Evolutionary conservation across 2,113 vertebrate species (phyloP), one percentile per base, ranked within the genome.

Genomic region (Brachyhypopomus gauderio): DNA sequence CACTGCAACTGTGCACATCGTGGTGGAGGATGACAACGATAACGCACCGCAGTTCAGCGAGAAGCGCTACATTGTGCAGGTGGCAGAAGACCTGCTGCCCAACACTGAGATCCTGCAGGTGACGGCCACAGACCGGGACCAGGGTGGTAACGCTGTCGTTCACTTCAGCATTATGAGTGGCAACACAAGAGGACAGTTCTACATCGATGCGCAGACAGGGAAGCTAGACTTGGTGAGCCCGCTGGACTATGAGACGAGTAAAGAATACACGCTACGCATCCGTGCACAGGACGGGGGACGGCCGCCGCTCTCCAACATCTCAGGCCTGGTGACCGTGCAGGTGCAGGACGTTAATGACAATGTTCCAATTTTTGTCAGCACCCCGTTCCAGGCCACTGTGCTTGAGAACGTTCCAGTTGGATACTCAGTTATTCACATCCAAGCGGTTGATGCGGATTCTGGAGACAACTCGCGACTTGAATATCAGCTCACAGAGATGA

Each of bases 121-220:
- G 72, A 96, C 89, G 0, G 97, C 97, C 60, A 95, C 95, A 0
- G 97, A 99, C 74, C 85, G 92, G 6, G 97, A 99, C 90, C 92
- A 93, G 64, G 96, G 96, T 6, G 96, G 93, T 89, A 98, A 98
- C 0, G 96, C 97, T 0, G 79, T 96, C 2, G 96, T 99, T 25
- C 97, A 98, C 85, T 99, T 98, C 75, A 98, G 97, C 92, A 98
- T 99, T 83, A 95, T 98, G 95, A 98, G 97, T 0, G 97, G 97
- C 19, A 99, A 98, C 77, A 96, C 95, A 5, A 92, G 96, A 0
- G 97, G 97, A 0, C 97, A 98, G 90, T 99, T 99, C 83, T 98
- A 98, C 81, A 95, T 99, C 0, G 97, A 99, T 0, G 96, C 97
- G 0, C 96, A 97, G 89, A 97, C 95, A 0, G 97, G 97, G 0